These are phyloP conservation scores for Elaeidobius kamerunicus DNA, from an alignment of 2,888 invertebrate genomes.

Conservation along the genomic window DNA sequence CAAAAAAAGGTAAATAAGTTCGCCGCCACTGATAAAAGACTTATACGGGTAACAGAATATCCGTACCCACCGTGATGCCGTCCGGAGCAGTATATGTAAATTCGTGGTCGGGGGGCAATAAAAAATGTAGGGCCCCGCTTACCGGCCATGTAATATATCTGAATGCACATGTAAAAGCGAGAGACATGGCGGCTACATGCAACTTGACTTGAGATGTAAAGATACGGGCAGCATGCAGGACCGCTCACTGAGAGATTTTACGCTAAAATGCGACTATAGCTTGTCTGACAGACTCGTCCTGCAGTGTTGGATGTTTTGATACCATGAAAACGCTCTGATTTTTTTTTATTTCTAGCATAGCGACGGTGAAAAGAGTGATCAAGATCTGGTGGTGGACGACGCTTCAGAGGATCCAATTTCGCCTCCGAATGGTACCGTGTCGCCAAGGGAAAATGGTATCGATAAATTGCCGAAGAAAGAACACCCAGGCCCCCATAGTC, in stretches of 20 bases:
- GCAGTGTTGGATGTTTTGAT: too few species aligned
- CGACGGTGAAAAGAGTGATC: conserved; percentile 83
- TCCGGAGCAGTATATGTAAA: too few species aligned
- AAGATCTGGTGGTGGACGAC: conserved; percentile 93
- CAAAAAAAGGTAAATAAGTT: too few species aligned
- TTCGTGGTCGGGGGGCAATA: conserved; percentile 20
- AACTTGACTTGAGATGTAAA: conserved; percentile 42
- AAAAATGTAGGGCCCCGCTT: conserved; percentile 31
- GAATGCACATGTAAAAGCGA: conserved; percentile 34
- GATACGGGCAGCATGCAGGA: conserved; percentile 40
- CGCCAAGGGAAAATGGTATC: conserved; percentile 83
- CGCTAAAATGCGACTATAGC: not conserved
- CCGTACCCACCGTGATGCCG: too few species aligned
- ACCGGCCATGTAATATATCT: conserved; percentile 33
- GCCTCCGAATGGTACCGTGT: conserved; percentile 83
- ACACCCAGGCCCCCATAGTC: conserved; percentile 67
- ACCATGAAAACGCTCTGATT: too few species aligned
- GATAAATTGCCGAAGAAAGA: conserved; percentile 80
- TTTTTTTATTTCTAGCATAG: conserved; percentile 58
- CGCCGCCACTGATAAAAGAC: too few species aligned
- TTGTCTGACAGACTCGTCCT: not conserved
- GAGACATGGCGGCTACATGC: conserved; percentile 36
- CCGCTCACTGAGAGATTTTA: conserved; percentile 15
- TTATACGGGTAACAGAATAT: too few species aligned
- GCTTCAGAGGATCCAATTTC: conserved; percentile 88